Conservation (phyloP, 2,797 vertebrate genomes). For the Manis javanica region DNA sequence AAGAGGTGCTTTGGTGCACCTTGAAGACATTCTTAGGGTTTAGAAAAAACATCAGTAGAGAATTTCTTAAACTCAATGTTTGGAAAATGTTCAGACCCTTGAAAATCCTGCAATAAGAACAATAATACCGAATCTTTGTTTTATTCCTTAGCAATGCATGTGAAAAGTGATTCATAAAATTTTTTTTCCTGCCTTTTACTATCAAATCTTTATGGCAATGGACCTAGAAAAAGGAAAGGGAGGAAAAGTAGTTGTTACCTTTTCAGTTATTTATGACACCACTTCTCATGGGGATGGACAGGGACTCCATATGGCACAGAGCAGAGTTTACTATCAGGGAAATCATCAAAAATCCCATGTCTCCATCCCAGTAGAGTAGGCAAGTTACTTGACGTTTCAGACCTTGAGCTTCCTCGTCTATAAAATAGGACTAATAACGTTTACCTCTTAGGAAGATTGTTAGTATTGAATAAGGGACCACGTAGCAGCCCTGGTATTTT, state of each 20-base stretch:
- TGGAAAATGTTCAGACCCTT: background rate
- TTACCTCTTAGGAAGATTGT: background rate
- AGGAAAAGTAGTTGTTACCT: background rate
- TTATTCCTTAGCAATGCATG: background rate
- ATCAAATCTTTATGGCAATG: background rate
- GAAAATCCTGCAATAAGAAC: background rate
- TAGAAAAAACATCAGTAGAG: background rate
- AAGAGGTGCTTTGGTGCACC: background rate
- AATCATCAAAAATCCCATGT: background rate
- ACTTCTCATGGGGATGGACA: background rate
- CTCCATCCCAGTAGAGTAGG: background rate
- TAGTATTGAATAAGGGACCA: background rate
- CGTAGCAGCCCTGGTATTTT: background rate
- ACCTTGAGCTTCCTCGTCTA: background rate
- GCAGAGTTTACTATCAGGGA: background rate
- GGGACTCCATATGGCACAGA: background rate
- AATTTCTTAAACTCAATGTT: background rate
- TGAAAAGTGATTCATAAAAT: background rate
- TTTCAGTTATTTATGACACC: constrained; percentile 2
- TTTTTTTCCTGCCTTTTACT: background rate
- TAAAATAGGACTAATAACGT: background rate
- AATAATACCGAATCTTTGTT: background rate
- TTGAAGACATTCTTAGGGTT: background rate
- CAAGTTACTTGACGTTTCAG: background rate
- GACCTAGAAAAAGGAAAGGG: constrained; percentile 6